phyloP scores from a whole-genome alignment of 1,140 invertebrate species.

The Brachionus sp. region DNA sequence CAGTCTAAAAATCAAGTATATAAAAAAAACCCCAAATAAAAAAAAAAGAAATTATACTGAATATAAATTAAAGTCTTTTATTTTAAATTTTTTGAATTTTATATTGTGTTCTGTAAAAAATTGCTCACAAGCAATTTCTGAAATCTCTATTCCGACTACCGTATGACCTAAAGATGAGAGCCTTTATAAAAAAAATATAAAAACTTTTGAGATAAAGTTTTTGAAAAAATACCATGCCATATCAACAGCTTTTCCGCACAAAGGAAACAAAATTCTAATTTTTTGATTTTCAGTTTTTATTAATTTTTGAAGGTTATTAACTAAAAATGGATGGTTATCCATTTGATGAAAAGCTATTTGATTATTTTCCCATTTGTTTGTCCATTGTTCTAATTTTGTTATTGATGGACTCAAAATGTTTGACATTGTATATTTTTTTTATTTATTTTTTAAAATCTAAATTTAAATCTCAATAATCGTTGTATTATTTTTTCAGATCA shows the following conservation, averaged over 20 bases:
- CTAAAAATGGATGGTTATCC: neutral
- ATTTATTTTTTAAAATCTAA: neutral
- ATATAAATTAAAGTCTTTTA: conserved; percentile 32
- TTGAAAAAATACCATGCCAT: conserved; percentile 23
- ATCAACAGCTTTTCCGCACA: conserved; percentile 12
- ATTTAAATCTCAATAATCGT: neutral
- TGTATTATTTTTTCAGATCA: neutral
- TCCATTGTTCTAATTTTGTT: neutral
- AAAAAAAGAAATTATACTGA: neutral
- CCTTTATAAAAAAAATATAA: neutral
- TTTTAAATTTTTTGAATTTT: neutral
- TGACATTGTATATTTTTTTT: neutral
- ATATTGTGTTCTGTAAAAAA: conserved; percentile 39
- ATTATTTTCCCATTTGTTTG: neutral
- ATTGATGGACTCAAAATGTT: neutral
- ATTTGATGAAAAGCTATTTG: neutral
- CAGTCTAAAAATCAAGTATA: neutral
- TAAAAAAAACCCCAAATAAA: neutral
- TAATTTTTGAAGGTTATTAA: neutral
- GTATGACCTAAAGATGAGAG: neutral
- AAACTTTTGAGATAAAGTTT: neutral
- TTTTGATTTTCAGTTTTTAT: neutral
- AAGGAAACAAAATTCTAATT: neutral
- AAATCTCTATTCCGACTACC: conserved; percentile 4
- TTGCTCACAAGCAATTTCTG: conserved; percentile 6